These are phyloP conservation scores for Zoanthus gigantus DNA, from an alignment of 92 coral and sea anemone genomes.

Conservation along the genomic window DNA sequence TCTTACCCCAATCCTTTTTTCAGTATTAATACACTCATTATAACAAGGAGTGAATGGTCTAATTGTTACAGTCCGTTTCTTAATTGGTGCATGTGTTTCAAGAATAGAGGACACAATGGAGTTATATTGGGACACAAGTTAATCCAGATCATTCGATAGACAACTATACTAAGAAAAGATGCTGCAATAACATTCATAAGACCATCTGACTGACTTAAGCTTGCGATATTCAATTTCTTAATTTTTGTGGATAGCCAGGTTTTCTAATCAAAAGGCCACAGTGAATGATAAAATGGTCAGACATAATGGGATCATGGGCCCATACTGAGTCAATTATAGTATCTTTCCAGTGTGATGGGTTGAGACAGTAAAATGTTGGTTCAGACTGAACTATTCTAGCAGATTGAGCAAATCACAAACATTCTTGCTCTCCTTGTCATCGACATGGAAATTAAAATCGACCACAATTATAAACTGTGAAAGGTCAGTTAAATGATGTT, in stretches of 20 bases:
- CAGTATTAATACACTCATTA: neutral
- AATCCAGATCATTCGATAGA: neutral
- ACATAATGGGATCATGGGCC: too few relatives aligned
- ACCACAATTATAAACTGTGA: neutral
- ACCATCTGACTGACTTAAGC: neutral
- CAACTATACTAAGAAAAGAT: neutral
- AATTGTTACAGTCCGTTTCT: neutral
- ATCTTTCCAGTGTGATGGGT: too few relatives aligned
- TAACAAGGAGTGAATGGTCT: neutral
- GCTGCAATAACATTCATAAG: neutral
- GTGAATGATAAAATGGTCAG: too few relatives aligned
- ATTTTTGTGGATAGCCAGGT: too few relatives aligned
- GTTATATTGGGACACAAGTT: slow-evolving; percentile 1
- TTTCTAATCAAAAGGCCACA: too few relatives aligned
- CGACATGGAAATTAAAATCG: neutral
- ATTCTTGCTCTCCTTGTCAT: too few relatives aligned
- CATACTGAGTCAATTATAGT: too few relatives aligned
- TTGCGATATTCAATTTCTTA: slow-evolving; percentile 1
- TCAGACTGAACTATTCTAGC: too few relatives aligned
- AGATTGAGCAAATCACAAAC: too few relatives aligned
- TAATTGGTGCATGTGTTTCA: neutral
- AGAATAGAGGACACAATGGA: slow-evolving; percentile 1
- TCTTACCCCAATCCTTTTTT: neutral
- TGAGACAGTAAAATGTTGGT: too few relatives aligned
- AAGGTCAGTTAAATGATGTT: slow-evolving; percentile 16